Evolutionary conservation across 2,113 vertebrate genomes (phyloP).

Genomic region (Thalassarche chlororhynchos): DNA sequence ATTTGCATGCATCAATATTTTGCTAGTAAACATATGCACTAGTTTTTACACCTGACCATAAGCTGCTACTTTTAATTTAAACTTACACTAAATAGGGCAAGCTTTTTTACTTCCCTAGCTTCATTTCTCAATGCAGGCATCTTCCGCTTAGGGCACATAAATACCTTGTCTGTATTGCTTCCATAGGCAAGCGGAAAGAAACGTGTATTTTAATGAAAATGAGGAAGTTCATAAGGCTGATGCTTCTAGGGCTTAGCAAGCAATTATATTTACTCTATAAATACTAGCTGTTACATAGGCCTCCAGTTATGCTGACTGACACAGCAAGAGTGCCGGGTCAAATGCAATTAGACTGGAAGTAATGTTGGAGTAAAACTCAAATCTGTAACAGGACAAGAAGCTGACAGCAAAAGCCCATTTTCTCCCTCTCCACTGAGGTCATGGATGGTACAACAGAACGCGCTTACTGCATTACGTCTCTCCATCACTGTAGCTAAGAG

Average conservation of each 20-base stretch:
- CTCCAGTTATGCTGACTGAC: slow-evolving; percentile 19
- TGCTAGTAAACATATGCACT: background rate
- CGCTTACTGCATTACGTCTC: background rate
- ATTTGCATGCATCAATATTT: background rate
- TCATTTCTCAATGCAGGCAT: background rate
- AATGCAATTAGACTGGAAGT: slow-evolving; percentile 67
- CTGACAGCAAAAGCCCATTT: slow-evolving; percentile 69
- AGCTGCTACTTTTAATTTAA: background rate
- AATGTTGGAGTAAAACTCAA: slow-evolving; percentile 56
- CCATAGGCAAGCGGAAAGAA: background rate
- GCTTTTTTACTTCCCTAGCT: background rate
- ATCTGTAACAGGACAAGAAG: slow-evolving; percentile 44
- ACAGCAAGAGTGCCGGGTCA: background rate
- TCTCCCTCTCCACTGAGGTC: slow-evolving; percentile 13
- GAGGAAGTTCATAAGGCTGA: background rate
- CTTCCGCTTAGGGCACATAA: background rate
- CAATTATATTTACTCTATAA: slow-evolving; percentile 3
- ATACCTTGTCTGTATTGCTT: background rate
- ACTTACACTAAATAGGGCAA: background rate
- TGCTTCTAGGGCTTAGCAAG: background rate
- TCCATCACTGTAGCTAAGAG: background rate
- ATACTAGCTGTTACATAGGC: slow-evolving; percentile 1
- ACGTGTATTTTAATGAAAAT: background rate
- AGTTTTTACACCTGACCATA: background rate
- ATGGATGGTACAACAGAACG: background rate